These are phyloP conservation scores for Perizoma flavofasciatum DNA, from an alignment of 2,888 invertebrate genomes.

Conservation along the genomic window DNA sequence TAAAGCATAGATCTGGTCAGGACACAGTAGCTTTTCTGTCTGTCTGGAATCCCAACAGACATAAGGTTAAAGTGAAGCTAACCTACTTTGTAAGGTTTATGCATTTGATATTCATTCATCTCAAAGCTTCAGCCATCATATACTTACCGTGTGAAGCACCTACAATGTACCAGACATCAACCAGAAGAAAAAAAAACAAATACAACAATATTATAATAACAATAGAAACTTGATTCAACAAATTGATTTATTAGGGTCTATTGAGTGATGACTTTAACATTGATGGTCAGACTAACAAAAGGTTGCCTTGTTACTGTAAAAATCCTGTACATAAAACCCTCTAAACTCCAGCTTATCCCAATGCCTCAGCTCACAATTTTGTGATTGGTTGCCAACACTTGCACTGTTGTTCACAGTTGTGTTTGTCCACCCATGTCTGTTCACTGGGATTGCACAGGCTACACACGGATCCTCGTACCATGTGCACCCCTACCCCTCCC, in stretches of 20 bases:
- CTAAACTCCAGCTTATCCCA: slow-evolving; percentile 6
- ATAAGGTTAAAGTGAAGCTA: not conserved
- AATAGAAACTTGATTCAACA: no score
- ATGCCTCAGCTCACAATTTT: slow-evolving; percentile 50
- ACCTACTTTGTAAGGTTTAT: slow-evolving; percentile 2
- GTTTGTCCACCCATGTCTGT: slow-evolving; percentile 79
- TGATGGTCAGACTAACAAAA: no score
- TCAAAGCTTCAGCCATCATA: slow-evolving; percentile 13
- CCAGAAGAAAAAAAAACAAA: not conserved
- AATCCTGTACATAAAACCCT: slow-evolving; percentile 1
- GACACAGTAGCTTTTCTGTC: no score
- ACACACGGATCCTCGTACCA: slow-evolving; percentile 89
- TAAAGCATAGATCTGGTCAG: no score
- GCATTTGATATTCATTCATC: not conserved
- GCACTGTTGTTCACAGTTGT: slow-evolving; percentile 71
- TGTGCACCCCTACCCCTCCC: slow-evolving; percentile 88
- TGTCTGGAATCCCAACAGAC: no score
- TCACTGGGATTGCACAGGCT: slow-evolving; percentile 72
- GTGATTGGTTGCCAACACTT: slow-evolving; percentile 41
- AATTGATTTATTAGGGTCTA: no score
- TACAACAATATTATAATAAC: not conserved
- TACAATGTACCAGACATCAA: slow-evolving; percentile 1
- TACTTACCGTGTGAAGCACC: slow-evolving; percentile 18
- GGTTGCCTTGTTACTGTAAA: no score
- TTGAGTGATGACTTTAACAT: no score